Evolutionary conservation across 2,888 invertebrate genomes (phyloP).

Genomic region (Chrysina gloriosa): DNA sequence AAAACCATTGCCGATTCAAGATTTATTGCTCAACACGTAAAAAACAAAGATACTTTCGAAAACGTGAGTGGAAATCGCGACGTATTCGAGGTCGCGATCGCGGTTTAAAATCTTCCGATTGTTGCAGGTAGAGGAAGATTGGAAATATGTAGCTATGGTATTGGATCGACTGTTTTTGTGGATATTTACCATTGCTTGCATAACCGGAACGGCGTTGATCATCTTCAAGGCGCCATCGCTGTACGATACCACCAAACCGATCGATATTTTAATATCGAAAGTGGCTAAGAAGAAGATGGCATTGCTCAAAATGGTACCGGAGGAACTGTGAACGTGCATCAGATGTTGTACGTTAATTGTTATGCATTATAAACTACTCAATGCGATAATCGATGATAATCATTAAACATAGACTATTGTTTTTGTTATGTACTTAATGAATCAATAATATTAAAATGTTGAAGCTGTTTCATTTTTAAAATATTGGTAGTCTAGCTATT

Average conservation of each 20-base stretch:
- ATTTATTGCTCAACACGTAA: slow-evolving; percentile 95
- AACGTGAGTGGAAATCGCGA: slow-evolving; percentile 76
- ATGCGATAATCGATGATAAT: slow-evolving; percentile 63
- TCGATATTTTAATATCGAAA: slow-evolving; percentile 91
- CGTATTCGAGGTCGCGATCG: background rate
- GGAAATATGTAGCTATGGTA: slow-evolving; percentile 98
- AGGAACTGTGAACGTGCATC: slow-evolving; percentile 59
- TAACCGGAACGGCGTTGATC: slow-evolving; percentile 88
- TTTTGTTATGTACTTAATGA: slow-evolving; percentile 58
- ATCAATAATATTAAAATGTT: slow-evolving; percentile 58
- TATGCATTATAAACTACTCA: slow-evolving; percentile 43
- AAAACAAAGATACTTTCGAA: slow-evolving; percentile 94
- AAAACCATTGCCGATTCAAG: slow-evolving; percentile 92
- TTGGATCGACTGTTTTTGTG: slow-evolving; percentile 95
- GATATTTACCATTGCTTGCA: slow-evolving; percentile 93
- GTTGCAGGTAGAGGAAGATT: slow-evolving; percentile 91
- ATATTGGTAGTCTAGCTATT: slow-evolving; percentile 57
- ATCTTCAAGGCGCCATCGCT: slow-evolving; percentile 92
- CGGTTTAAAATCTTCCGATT: slow-evolving; percentile 12
- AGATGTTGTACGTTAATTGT: slow-evolving; percentile 42
- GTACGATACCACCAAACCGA: slow-evolving; percentile 90
- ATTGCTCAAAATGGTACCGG: slow-evolving; percentile 87
- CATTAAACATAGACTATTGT: slow-evolving; percentile 61
- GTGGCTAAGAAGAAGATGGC: slow-evolving; percentile 91
- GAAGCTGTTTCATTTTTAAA: slow-evolving; percentile 58